Conservation (phyloP, 2,797 vertebrate species). For the Centropyge bicolor region DNA sequence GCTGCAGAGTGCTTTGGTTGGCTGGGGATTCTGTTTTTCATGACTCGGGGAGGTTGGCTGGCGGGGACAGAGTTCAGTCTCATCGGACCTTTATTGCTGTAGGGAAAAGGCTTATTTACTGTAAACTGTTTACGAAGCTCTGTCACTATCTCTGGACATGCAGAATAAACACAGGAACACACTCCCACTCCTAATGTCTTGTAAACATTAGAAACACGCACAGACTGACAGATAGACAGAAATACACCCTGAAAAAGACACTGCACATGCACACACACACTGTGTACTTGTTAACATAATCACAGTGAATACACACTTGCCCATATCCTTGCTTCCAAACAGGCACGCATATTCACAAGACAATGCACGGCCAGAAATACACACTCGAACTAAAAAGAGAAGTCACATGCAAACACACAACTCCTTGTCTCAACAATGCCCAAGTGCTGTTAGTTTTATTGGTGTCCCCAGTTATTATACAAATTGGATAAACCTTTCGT, state of each 20-base stretch:
- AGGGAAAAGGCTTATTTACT: slow-evolving; percentile 82
- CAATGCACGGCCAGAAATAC: slow-evolving; percentile 70
- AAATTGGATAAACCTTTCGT: slow-evolving; percentile 61
- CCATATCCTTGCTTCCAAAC: slow-evolving; percentile 62
- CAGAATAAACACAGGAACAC: slow-evolving; percentile 85
- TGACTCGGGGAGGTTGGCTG: slow-evolving; percentile 62
- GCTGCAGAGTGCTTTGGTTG: slow-evolving; percentile 73
- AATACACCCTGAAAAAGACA: slow-evolving; percentile 60
- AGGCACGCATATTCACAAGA: slow-evolving; percentile 58
- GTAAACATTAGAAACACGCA: slow-evolving; percentile 79
- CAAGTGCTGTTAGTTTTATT: slow-evolving; percentile 64
- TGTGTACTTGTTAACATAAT: slow-evolving; percentile 72
- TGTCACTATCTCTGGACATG: slow-evolving; percentile 83
- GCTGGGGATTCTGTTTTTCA: slow-evolving; percentile 67
- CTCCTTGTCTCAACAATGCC: slow-evolving; percentile 66
- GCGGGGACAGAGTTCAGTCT: slow-evolving; percentile 82
- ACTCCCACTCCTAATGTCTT: slow-evolving; percentile 82
- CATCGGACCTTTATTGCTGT: slow-evolving; percentile 84
- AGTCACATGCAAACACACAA: slow-evolving; percentile 59
- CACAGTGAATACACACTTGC: slow-evolving; percentile 64
- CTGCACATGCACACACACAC: slow-evolving; percentile 39
- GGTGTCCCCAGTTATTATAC: slow-evolving; percentile 66
- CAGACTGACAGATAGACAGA: slow-evolving; percentile 64
- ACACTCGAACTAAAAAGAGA: slow-evolving; percentile 63
- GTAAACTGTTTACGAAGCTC: slow-evolving; percentile 85